Evolutionary conservation across 2,888 invertebrate species (phyloP).

Genomic region (Euplagia quadripunctaria): DNA sequence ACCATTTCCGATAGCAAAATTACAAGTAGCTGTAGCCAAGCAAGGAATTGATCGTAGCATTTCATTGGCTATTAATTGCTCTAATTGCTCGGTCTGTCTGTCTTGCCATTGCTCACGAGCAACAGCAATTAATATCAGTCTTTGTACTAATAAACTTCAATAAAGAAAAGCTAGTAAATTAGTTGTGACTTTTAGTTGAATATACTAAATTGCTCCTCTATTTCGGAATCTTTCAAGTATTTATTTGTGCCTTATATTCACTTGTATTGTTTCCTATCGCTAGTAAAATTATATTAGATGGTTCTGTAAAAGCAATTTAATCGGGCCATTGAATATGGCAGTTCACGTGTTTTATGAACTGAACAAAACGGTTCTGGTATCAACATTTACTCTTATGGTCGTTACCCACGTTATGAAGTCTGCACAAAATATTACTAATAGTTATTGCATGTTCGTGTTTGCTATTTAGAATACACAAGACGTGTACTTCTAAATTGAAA

Average conservation of each 20-base stretch:
- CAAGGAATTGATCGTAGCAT: not conserved
- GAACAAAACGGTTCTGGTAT: slow-evolving; percentile 4
- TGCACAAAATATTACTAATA: not conserved
- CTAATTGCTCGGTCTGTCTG: not conserved
- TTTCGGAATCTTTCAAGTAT: slow-evolving; percentile 23
- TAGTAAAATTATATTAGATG: slow-evolving; percentile 29
- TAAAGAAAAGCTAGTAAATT: not conserved
- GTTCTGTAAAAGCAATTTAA: slow-evolving; percentile 28
- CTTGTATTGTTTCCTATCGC: slow-evolving; percentile 27
- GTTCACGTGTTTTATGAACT: slow-evolving; percentile 4
- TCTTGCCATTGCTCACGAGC: not conserved
- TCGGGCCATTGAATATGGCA: slow-evolving; percentile 24
- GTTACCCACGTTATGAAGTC: not conserved
- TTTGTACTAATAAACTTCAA: not conserved
- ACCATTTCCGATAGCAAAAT: too few relatives aligned
- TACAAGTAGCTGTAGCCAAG: too few relatives aligned
- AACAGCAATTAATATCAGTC: not conserved
- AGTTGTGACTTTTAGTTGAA: slow-evolving; percentile 4
- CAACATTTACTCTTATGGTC: slow-evolving; percentile 3
- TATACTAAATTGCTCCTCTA: slow-evolving; percentile 31
- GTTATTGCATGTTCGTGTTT: not conserved
- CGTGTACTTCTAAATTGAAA: too few relatives aligned
- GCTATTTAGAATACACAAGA: too few relatives aligned
- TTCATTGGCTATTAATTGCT: not conserved
- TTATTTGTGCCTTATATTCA: slow-evolving; percentile 32